Base-by-base conservation (phyloP, 2,888 invertebrate species). In the Clivina fossor region DNA sequence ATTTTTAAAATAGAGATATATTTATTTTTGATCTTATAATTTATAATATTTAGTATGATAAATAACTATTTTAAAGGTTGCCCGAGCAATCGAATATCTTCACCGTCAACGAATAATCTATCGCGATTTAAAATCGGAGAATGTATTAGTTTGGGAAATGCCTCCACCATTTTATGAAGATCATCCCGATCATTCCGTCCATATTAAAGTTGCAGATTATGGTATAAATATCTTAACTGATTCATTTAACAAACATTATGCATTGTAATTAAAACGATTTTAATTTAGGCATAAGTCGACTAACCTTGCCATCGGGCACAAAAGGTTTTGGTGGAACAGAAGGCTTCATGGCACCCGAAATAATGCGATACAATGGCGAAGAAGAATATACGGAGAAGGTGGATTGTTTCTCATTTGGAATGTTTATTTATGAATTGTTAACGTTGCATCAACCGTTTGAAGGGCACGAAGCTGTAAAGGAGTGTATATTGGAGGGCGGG, bases 271-370 rank as follows among this genome's bases (percentile, higher is more conserved):
- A 30, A 49, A 43, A 33, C 40, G 9, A 22, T 35, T 56, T 19
- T 16, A 54, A 59, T 60, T 4, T 64, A 84, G 85, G 93, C 44
- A 95, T 95, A 57, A 93, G 93, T 66, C 80, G 94, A 33, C 79
- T 89, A 61, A 93, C 88, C 1, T 81, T 93, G 4, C 93, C 94
- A 0, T 91, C 91, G 1, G 93, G 94, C 1, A 90, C 93, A 0
- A 96, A 95, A 71, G 98, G 99, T 0, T 98, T 97, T 76, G 98
- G 97, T 0, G 98, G 99, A 1, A 99, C 99, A 0, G 95, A 96
- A 74, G 98, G 98, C 0, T 99, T 97, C 72, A 99, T 99, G 93
- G 99, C 98, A 2, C 99, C 98, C 0, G 98, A 99, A 78, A 98
- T 99, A 62, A 93, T 98, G 79, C 82, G 93, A 41, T 96, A 94